Evolutionary conservation across 2,113 vertebrate species (phyloP), one percentile per base, ranked within the genome.

Genomic region (Sisor rabdophorus): DNA sequence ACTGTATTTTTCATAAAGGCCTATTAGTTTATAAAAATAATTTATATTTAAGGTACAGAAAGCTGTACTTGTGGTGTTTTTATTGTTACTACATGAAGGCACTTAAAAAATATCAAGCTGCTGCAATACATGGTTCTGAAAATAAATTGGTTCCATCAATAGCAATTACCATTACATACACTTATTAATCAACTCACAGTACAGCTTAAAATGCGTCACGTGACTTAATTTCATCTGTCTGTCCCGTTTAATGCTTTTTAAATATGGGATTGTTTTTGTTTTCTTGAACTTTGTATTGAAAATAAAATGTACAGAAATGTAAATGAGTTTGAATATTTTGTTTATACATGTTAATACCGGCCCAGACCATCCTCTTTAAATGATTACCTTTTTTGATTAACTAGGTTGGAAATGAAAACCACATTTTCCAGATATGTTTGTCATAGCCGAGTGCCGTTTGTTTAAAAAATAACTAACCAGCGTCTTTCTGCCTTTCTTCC

Each of bases 401-500:
- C 6, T 26, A 44, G 7, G 11, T 36, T 15, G 19, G 50, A 54
- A 71, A 71, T 17, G 7, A 48, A 36, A 30, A 24, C 53, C 50
- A 32, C 26, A 19, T 58, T 67, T 8, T 65, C 19, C 16, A 19
- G 2, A 36, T 32, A 8, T 48, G 40, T 67, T 48, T 9, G 2
- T 48, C 15, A 22, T 30, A 54, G 63, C 24, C 26, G 19, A 20
- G 74, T 52, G 22, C 20, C 10, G 24, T 32, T n/a, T 16, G 65
- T 58, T 22, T 16, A 17, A 26, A 50, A 52, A 17, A 26, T 36
- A 50, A 20, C 20, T 22, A 5, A 47, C 20, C 0, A 36, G 20
- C 60, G n/a, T 68, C 15, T 68, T 28, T 68, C 65, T 50, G 36
- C 71, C 55, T 70, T 63, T 77, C 28, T 17, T 70, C 16, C 75